These are phyloP conservation scores for Pandion haliaetus DNA, from an alignment of 2,113 vertebrate genomes.

Conservation along the genomic window DNA sequence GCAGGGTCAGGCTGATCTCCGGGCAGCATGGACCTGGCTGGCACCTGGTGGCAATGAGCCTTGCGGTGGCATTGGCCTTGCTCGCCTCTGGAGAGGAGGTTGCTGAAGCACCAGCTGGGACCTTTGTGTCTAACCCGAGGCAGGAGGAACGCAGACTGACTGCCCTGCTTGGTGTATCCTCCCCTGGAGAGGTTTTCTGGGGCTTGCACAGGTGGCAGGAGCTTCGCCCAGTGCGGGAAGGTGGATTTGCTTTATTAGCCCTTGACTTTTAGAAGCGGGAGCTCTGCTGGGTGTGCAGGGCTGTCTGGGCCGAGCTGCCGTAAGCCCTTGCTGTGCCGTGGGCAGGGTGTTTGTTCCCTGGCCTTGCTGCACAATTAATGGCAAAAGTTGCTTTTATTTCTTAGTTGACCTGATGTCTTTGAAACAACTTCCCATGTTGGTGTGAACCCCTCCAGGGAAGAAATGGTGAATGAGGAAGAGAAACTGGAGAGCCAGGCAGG, in stretches of 20 bases:
- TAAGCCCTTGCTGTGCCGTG: background rate
- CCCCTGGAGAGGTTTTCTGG: background rate
- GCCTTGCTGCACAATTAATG: rapidly evolving
- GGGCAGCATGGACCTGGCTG: no score
- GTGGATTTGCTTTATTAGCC: background rate
- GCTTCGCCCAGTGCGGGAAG: background rate
- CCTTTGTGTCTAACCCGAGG: rapidly evolving
- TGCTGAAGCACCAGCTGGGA: background rate
- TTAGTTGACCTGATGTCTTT: rapidly evolving
- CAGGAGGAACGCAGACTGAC: background rate
- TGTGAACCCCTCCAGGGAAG: background rate
- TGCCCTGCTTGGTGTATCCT: background rate
- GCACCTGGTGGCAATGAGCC: rapidly evolving
- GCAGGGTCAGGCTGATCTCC: background rate
- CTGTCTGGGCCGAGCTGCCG: background rate
- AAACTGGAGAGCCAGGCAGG: background rate
- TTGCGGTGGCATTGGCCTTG: rapidly evolving
- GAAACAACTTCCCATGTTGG: background rate
- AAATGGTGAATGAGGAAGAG: background rate
- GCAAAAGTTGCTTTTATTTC: background rate
- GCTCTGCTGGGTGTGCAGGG: rapidly evolving
- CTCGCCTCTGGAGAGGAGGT: background rate
- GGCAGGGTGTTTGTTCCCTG: background rate
- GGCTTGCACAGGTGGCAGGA: background rate
- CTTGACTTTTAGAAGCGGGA: background rate